These are phyloP conservation scores for Tyrannus savana DNA, from an alignment of 2,113 vertebrate genomes.

Conservation along the genomic window DNA sequence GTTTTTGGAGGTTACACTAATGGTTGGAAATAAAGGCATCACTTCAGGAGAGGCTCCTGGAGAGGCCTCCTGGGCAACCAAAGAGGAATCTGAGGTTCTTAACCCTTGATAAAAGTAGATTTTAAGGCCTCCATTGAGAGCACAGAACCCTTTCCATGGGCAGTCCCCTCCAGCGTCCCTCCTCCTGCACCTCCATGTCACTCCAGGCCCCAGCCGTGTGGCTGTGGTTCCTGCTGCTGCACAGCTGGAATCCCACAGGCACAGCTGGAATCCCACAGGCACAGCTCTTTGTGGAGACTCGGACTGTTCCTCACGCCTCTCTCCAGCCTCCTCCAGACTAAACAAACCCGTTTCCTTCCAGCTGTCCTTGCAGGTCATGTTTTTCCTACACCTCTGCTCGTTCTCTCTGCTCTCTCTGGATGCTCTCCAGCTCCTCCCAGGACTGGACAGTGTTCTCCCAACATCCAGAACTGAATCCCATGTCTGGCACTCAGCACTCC, in stretches of 20 bases:
- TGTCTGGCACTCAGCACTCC: neutral
- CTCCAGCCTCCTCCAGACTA: neutral
- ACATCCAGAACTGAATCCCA: neutral
- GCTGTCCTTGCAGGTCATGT: conserved; percentile 24
- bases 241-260: neutral
- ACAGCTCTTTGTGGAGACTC: neutral
- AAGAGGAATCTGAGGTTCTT: neutral
- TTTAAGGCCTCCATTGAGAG: neutral
- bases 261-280: neutral
- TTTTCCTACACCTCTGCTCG: conserved; percentile 47
- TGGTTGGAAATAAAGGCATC: rapidly evolving
- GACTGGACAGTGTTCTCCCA: neutral
- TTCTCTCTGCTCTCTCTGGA: neutral
- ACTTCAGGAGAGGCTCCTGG: neutral
- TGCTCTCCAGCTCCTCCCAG: conserved; percentile 2
- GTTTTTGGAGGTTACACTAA: rapidly evolving
- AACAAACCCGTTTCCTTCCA: neutral
- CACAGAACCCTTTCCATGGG: rapidly evolving
- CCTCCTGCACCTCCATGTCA: rapidly evolving
- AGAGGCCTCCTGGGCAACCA: neutral
- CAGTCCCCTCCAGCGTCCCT: neutral
- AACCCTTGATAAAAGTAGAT: rapidly evolving
- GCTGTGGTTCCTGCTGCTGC: neutral
- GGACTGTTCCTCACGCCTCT: neutral
- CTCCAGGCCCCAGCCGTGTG: rapidly evolving